phyloP scores from a whole-genome alignment of 2,797 vertebrate species.

The Falco concolor region DNA sequence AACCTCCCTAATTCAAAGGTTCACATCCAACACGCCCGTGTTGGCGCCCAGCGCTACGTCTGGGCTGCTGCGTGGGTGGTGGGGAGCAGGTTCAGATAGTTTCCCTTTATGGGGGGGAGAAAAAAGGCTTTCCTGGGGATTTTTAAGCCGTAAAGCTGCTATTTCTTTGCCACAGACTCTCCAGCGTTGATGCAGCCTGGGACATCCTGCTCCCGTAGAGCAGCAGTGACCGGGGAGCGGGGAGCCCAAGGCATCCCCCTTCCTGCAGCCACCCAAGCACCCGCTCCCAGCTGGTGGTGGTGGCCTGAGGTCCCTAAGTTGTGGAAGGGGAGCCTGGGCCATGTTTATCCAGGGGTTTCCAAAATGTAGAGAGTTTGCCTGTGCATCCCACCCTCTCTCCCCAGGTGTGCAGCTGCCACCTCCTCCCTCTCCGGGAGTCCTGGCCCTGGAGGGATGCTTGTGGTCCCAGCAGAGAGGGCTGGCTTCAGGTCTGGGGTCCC shows the following conservation, averaged over 20 bases:
- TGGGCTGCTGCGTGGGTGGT: constrained; percentile 12
- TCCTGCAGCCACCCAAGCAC: background rate
- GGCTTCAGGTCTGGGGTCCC: background rate
- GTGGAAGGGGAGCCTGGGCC: background rate
- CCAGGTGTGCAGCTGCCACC: background rate
- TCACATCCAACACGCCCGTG: background rate
- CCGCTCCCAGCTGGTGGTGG: background rate
- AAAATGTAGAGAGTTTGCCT: rapidly evolving
- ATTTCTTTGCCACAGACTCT: background rate
- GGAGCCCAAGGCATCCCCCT: background rate
- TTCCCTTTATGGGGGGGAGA: background rate
- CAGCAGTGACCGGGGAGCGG: background rate
- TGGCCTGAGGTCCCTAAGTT: rapidly evolving
- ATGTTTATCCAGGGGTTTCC: rapidly evolving
- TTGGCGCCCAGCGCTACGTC: background rate
- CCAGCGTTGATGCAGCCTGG: background rate
- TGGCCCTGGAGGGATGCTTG: too few species aligned
- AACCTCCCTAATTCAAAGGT: background rate
- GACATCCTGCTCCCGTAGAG: background rate
- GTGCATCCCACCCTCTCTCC: background rate
- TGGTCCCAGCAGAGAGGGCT: background rate
- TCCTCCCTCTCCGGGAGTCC: background rate
- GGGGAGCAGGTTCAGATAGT: constrained; percentile 30
- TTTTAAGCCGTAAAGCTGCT: background rate
- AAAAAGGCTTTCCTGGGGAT: background rate